phyloP scores from a whole-genome alignment of 1,140 invertebrate genomes.

The Pseudomyrmex pallidus region DNA sequence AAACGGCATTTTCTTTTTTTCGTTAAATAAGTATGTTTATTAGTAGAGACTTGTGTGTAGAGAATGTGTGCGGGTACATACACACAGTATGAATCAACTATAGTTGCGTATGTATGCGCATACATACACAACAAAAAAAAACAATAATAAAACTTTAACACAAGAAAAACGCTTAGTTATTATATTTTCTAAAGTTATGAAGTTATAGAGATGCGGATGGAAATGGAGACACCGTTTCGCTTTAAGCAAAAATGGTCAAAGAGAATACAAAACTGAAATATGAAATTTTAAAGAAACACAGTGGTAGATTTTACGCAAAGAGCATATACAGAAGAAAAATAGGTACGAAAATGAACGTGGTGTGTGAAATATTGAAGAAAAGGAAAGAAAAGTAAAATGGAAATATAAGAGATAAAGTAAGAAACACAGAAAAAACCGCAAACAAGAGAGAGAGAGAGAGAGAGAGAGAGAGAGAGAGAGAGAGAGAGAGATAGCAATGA shows the following conservation, averaged over 20 bases:
- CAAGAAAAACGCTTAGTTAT: too few relatives aligned
- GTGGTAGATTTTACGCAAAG: neutral
- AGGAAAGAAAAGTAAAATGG: neutral
- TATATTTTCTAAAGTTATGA: neutral
- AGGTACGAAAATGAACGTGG: neutral
- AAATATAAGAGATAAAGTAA: neutral
- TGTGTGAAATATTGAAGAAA: neutral
- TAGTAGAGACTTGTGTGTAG: too few relatives aligned
- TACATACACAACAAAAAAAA: too few relatives aligned
- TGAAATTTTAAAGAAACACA: conserved; percentile 6
- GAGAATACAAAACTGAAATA: conserved; percentile 19
- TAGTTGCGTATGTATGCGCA: too few relatives aligned
- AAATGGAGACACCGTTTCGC: neutral
- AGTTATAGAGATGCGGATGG: neutral
- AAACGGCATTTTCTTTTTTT: neutral
- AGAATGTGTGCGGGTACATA: too few relatives aligned
- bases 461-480: too few relatives aligned
- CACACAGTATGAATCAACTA: neutral
- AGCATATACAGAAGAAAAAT: conserved; percentile 5
- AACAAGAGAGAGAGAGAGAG: neutral
- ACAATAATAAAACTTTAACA: too few relatives aligned
- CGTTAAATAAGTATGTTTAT: too few relatives aligned
- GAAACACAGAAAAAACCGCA: neutral
- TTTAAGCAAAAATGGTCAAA: conserved; percentile 4
- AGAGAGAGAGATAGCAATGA: too few relatives aligned